Percentiles rank a stretch among this genome's conserved stretches.
These are phyloP conservation scores for Ips nitidus DNA, from an alignment of 1,140 invertebrate species.

Conservation along the genomic window DNA sequence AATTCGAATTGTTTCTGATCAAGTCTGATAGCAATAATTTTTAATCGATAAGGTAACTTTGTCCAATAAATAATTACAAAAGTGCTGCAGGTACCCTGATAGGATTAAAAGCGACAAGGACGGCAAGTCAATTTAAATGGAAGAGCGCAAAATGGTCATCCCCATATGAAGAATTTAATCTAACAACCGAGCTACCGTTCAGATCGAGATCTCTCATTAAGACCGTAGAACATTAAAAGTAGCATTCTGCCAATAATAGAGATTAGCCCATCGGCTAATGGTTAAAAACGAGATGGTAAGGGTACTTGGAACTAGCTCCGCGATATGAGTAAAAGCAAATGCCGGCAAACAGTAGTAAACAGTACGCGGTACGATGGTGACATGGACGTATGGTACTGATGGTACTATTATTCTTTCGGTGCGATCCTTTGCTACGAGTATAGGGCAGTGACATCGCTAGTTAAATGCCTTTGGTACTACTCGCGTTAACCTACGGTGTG, in stretches of 20 bases:
- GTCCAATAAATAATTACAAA: no score
- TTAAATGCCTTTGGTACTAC: slow-evolving; percentile 28
- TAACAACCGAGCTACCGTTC: not conserved
- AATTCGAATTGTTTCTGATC: no score
- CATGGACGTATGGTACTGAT: slow-evolving; percentile 32
- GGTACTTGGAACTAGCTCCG: slow-evolving; percentile 27
- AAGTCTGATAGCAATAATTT: no score
- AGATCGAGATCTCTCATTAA: slow-evolving; percentile 13
- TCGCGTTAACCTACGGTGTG: slow-evolving; percentile 22
- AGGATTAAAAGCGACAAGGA: no score
- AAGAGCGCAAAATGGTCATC: no score
- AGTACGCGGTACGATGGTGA: slow-evolving; percentile 36
- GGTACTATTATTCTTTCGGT: slow-evolving; percentile 35
- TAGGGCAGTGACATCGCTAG: slow-evolving; percentile 37
- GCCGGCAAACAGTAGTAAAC: slow-evolving; percentile 34
- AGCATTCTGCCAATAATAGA: slow-evolving; percentile 24
- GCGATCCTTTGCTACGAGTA: slow-evolving; percentile 32
- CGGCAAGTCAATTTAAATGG: no score
- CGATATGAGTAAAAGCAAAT: slow-evolving; percentile 35
- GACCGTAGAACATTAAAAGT: slow-evolving; percentile 21
- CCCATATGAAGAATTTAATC: not conserved
- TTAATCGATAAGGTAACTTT: no score
- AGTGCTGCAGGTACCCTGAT: no score
- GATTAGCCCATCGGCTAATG: slow-evolving; percentile 26
- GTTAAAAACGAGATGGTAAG: slow-evolving; percentile 33